Conservation (phyloP, 2,888 invertebrate genomes). For the Oconnorella tubifera region DNA sequence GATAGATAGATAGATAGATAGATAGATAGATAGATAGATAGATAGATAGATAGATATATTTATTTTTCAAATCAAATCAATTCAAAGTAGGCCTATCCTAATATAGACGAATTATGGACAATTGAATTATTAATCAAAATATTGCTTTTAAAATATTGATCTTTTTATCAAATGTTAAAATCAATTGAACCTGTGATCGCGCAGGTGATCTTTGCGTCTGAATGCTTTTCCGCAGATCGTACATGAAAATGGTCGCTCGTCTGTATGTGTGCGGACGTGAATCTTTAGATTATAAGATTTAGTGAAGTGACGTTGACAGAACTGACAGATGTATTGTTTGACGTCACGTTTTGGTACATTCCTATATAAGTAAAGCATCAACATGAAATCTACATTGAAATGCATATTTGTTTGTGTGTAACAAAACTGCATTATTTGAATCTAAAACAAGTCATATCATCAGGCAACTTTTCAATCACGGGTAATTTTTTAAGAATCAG, state of each 20-base stretch:
- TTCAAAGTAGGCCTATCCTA: neutral
- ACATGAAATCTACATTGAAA: neutral
- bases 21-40: too few relatives aligned
- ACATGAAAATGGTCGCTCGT: conserved; percentile 93
- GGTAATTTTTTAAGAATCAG: too few relatives aligned
- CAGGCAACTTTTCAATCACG: too few relatives aligned
- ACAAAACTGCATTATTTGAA: too few relatives aligned
- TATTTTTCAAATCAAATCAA: too few relatives aligned
- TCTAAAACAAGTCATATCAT: too few relatives aligned
- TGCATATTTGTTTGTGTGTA: too few relatives aligned
- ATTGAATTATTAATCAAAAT: neutral
- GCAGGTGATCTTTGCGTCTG: conserved; percentile 80
- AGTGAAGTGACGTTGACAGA: conserved; percentile 95
- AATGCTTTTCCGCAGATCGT: conserved; percentile 97
- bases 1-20: too few relatives aligned
- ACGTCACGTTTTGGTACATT: neutral
- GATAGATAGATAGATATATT: too few relatives aligned
- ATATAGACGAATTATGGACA: neutral
- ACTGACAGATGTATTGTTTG: conserved; percentile 96
- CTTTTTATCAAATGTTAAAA: too few relatives aligned
- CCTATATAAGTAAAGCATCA: neutral
- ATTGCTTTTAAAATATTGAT: too few relatives aligned
- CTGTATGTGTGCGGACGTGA: conserved; percentile 95
- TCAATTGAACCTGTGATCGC: conserved; percentile 60
- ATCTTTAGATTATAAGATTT: conserved; percentile 96